Conservation (phyloP, 2,888 invertebrate species). For the Synanthedon myopaeformis region DNA sequence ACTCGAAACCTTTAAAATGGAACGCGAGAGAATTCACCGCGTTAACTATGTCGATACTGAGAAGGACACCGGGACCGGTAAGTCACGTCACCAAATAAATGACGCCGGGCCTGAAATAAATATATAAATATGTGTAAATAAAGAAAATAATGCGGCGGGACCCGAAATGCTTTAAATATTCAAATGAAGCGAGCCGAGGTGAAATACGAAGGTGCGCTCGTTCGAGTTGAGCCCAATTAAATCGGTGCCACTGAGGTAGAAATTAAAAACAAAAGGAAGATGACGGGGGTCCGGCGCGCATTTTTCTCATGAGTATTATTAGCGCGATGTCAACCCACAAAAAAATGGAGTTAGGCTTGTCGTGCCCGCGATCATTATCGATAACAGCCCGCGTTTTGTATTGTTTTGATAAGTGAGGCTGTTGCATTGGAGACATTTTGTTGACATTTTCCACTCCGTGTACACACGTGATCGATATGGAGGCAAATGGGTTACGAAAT, state of each 20-base stretch:
- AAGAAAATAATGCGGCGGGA: slow-evolving; percentile 62
- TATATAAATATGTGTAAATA: slow-evolving; percentile 69
- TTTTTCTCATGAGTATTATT: slow-evolving; percentile 71
- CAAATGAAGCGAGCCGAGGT: slow-evolving; percentile 68
- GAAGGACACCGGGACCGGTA: slow-evolving; percentile 67
- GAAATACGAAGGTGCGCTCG: slow-evolving; percentile 69
- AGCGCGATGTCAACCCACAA: slow-evolving; percentile 68
- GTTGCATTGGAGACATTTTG: slow-evolving; percentile 39
- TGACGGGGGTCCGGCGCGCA: slow-evolving; percentile 63
- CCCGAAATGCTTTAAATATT: slow-evolving; percentile 70
- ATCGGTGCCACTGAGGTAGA: slow-evolving; percentile 71
- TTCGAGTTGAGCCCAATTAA: slow-evolving; percentile 68
- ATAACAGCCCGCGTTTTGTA: slow-evolving; percentile 66
- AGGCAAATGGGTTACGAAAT: slow-evolving; percentile 6
- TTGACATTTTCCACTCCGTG: slow-evolving; percentile 53
- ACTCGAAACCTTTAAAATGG: slow-evolving; percentile 60
- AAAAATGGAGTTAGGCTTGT: slow-evolving; percentile 63
- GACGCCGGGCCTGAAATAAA: slow-evolving; percentile 61
- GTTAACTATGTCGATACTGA: slow-evolving; percentile 69
- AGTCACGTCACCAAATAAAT: slow-evolving; percentile 69
- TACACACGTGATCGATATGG: slow-evolving; percentile 51
- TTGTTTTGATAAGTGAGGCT: slow-evolving; percentile 66
- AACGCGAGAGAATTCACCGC: slow-evolving; percentile 65
- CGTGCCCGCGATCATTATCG: slow-evolving; percentile 61
- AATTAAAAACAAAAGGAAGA: slow-evolving; percentile 70